Evolutionary conservation across 2,888 invertebrate genomes (phyloP).

Genomic region (Acanthosepion esculentum): DNA sequence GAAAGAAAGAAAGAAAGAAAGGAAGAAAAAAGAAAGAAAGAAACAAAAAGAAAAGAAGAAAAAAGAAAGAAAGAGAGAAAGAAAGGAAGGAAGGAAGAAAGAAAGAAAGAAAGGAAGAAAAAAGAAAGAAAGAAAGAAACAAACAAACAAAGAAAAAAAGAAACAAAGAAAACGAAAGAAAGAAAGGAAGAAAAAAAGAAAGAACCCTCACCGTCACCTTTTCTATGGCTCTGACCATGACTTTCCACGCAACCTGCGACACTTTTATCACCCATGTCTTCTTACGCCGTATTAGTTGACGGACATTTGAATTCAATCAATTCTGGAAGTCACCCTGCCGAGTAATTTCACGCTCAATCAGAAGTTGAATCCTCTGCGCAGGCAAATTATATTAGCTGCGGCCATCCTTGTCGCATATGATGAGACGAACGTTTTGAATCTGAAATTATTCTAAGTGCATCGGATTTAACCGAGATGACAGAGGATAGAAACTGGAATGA

Average conservation of each 20-base stretch:
- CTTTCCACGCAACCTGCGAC: background rate
- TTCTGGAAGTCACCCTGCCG: background rate
- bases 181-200: background rate
- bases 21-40: background rate
- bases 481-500: background rate
- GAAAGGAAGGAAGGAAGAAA: background rate
- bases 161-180: background rate
- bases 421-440: slow-evolving; percentile 1
- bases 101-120: background rate
- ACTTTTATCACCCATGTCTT: background rate
- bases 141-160: too few relatives aligned
- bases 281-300: background rate
- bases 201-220: background rate
- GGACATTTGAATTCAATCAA: slow-evolving; percentile 23
- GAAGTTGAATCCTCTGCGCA: background rate
- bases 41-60: background rate
- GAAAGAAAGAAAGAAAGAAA: background rate
- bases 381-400: background rate
- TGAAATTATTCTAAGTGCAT: background rate
- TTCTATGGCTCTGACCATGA: background rate
- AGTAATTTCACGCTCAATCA: slow-evolving; percentile 23
- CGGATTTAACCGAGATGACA: background rate
- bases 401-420: background rate
- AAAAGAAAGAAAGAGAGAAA: background rate
- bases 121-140: background rate